Evolutionary conservation across 2,797 vertebrate genomes (phyloP), one percentile per base, ranked within the genome.

Genomic region (Glossophaga mutica): DNA sequence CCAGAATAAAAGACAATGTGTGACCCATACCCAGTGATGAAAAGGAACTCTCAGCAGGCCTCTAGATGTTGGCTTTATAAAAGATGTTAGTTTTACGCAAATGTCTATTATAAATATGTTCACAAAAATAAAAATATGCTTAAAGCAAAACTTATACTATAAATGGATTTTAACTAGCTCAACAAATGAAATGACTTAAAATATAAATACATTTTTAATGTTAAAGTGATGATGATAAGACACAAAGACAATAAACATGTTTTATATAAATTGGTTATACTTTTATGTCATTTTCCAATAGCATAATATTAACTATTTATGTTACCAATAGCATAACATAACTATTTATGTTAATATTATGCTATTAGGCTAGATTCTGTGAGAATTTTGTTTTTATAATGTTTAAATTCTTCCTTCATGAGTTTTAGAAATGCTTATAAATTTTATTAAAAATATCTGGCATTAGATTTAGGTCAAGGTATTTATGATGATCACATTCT

Each of bases 391-490:
- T 92, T 92, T 88, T 46, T 86, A 79, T 34, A 78, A 50, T 65
- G 37, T 62, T 87, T 62, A 91, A 83, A 87, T 0, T 42, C 1
- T 87, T 87, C 9, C 1, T 50, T 89, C 44, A 39, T 44, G 11
- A 9, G 0, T 78, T 83, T 86, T 44, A 44, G 90, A 88, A 86
- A 68, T 71, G 52, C 22, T 79, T 96, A 2, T 68, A 93, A 94
- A 57, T 55, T 39, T 67, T 83, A 34, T 67, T 24, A 29, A 95
- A 77, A 70, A 29, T 76, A 16, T 68, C 65, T 87, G 8, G 9
- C 82, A 57, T 91, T 90, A 76, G 94, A 97, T 88, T 95, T 91
- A 95, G 79, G 79, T 91, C 78, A 94, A 55, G 65, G 0, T 87
- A 67, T 87, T 96, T 76, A 78, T 92, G 21, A 77, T 50, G 65